Percentiles rank a stretch among this genome's conserved stretches.
phyloP scores from a whole-genome alignment of 1,140 invertebrate genomes.

The Drosophila gunungcola region DNA sequence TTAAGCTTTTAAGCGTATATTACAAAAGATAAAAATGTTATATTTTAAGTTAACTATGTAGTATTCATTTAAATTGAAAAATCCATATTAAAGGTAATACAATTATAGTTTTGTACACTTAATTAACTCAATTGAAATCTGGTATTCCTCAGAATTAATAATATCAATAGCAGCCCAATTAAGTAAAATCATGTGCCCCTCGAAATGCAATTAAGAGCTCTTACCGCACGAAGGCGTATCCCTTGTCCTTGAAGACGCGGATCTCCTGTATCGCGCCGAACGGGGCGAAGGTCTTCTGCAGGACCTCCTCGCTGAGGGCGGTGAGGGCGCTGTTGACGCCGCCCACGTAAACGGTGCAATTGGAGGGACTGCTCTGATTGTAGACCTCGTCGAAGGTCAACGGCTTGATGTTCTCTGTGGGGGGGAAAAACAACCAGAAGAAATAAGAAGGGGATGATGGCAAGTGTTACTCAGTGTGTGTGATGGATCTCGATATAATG shows the following conservation, averaged over 20 bases:
- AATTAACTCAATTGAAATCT: too few relatives aligned
- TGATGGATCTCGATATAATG: conserved; percentile 61
- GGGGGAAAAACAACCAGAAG: neutral
- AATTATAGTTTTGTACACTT: too few relatives aligned
- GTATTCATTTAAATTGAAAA: too few relatives aligned
- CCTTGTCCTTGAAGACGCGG: conserved; percentile 99
- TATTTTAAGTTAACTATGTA: too few relatives aligned
- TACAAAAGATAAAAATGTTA: too few relatives aligned
- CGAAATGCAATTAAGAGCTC: too few relatives aligned
- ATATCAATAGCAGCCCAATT: too few relatives aligned
- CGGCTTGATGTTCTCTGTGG: conserved; percentile 93
- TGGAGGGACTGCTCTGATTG: conserved; percentile 98
- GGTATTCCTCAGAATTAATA: too few relatives aligned
- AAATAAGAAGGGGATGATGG: neutral
- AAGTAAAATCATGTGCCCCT: too few relatives aligned
- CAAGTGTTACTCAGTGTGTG: conserved; percentile 17
- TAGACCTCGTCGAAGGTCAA: conserved; percentile 99
- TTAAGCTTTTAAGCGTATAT: too few relatives aligned
- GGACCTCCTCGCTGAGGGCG: conserved; percentile 97
- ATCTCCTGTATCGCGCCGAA: conserved; percentile 99
- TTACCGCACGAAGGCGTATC: conserved; percentile 98
- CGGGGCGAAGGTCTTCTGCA: conserved; percentile 97
- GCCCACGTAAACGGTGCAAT: conserved; percentile 99
- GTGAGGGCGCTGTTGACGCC: conserved; percentile 96
- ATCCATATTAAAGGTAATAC: too few relatives aligned